Evolutionary conservation across 2,797 vertebrate genomes (phyloP).

Genomic region (Premnoplex brunnescens): DNA sequence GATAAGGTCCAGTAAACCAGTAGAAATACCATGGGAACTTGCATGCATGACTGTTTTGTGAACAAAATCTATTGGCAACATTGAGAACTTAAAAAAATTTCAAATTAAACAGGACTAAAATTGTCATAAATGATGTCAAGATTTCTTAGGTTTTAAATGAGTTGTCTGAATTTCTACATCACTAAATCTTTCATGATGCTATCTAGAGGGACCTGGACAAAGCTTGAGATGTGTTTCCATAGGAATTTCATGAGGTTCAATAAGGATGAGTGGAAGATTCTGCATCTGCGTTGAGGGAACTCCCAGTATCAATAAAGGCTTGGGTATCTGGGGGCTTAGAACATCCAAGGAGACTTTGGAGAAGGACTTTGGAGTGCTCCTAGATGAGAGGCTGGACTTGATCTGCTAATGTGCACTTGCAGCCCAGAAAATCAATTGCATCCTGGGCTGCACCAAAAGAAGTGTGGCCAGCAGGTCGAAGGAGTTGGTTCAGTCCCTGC

Average conservation of each 20-base stretch:
- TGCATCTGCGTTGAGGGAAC: background rate
- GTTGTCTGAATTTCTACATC: background rate
- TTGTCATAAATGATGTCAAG: background rate
- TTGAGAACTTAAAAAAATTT: background rate
- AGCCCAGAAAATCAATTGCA: background rate
- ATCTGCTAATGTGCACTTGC: background rate
- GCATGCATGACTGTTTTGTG: background rate
- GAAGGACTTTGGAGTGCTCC: background rate
- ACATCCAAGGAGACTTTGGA: background rate
- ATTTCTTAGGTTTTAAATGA: background rate
- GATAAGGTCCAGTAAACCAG: background rate
- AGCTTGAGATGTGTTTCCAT: accelerated
- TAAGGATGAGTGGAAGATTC: background rate
- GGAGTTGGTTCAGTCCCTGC: background rate
- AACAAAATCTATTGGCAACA: background rate
- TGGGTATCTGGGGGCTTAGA: background rate
- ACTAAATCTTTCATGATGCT: background rate
- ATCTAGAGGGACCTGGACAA: background rate
- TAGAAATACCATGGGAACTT: background rate
- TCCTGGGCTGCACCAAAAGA: background rate
- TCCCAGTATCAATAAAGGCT: background rate
- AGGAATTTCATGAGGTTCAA: background rate
- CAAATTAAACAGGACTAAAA: background rate
- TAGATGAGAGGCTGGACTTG: background rate
- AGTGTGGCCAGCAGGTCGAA: background rate